A percentile compares a stretch with the other conserved stretches of the same genome.
Conservation (phyloP, 2,797 vertebrate species). For the Gila robusta region DNA sequence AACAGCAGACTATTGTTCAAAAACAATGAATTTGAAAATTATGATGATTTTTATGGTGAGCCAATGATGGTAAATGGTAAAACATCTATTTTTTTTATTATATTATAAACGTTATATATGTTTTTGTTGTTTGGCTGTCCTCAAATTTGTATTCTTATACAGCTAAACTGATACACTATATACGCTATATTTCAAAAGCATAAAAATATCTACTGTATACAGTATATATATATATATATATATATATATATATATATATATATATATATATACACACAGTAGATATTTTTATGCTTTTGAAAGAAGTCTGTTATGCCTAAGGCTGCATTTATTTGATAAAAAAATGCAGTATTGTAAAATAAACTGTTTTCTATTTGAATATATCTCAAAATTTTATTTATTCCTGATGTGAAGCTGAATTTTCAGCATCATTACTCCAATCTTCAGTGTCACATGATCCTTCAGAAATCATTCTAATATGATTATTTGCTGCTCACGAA, state of each 20-base stretch:
- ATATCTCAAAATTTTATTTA: neutral
- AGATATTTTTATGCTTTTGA: no score
- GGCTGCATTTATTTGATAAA: neutral
- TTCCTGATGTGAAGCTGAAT: neutral
- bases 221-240: neutral
- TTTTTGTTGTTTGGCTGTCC: no score
- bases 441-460: neutral
- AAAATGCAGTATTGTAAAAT: neutral
- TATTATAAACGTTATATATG: no score
- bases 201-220: no score
- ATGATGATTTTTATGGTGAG: neutral
- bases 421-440: neutral
- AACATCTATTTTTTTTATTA: no score
- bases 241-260: no score
- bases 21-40: neutral
- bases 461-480: neutral
- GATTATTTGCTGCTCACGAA: neutral
- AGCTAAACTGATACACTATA: neutral
- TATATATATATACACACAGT: no score
- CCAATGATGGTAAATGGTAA: neutral
- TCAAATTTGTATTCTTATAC: neutral
- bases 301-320: neutral
- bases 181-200: neutral
- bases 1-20: neutral
- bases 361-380: neutral